Evolutionary conservation across 1,140 invertebrate species (phyloP), one percentile per base, ranked within the genome.

Genomic region (Drosophila bifasciata): DNA sequence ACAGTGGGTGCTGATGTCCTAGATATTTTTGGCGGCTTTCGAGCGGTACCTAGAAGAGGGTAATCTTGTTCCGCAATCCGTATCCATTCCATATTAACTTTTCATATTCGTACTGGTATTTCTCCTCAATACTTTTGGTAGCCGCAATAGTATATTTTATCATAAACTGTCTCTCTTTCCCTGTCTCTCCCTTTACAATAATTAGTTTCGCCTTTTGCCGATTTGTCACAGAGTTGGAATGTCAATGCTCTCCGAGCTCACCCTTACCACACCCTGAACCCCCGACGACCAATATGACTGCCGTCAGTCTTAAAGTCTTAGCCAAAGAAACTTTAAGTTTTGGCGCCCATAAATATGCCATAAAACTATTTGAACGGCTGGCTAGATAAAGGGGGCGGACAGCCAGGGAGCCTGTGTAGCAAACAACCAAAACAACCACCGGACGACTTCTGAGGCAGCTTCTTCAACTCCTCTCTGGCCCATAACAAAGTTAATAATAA

Each of bases 401-500:
- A 62, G 79, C 69, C 69, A 49, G 64, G 51, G 66, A 74, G 81
- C 81, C 81, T 86, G 80, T 85, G 80, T 84, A 72, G 76, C 60
- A 52, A 77, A 66, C 28, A 63, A 74, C 43, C 46, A 50, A 71
- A 71, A 75, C 72, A 75, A 75, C 59, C 53, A 75, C 72, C 61
- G 67, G 71, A 67, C 61, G 73, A 75, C 75, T 79, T 62, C 41
- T 68, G 66, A 53, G 78, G 81, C 78, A 76, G 32, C 39, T 48
- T 16, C 52, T 36, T 8, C 63, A 13, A 8, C 48, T 15, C n/a
- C 48, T 11, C 8, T 66, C 45, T 74, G 79, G 48, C 62, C 81
- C 81, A 85, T 85, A 85, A 77, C 81, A 85, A 85, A 85, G 83
- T 85, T 85, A 85, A 85, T 85, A 85, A 85, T 85, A 85, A 86